phyloP scores from a whole-genome alignment of 2,797 vertebrate genomes.

The Delichon dasypus region DNA sequence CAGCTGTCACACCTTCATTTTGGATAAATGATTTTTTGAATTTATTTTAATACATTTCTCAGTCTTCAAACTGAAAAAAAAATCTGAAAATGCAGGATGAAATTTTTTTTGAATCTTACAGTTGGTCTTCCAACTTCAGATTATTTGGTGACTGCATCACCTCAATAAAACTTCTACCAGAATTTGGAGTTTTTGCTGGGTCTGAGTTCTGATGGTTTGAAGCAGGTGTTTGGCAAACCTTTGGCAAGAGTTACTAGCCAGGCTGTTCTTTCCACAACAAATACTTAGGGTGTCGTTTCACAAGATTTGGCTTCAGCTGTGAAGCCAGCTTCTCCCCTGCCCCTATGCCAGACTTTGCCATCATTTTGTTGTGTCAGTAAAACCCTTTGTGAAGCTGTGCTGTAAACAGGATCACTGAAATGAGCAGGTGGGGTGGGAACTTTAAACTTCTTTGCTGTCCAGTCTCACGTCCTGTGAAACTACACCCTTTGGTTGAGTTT shows the following conservation, averaged over 20 bases:
- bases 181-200: not conserved
- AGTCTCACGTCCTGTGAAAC: not conserved
- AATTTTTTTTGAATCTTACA: fast-evolving
- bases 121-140: not conserved
- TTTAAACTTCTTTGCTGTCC: slow-evolving; percentile 17
- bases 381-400: slow-evolving; percentile 11
- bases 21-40: not conserved
- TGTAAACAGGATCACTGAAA: slow-evolving; percentile 9
- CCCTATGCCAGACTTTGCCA: not conserved
- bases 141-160: not conserved
- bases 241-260: not conserved
- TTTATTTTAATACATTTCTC: not conserved
- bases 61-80: not conserved
- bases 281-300: not conserved
- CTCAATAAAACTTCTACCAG: not conserved
- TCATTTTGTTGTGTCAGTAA: slow-evolving; percentile 42
- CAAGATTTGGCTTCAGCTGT: not conserved
- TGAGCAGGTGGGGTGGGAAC: slow-evolving; percentile 17
- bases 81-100: not conserved
- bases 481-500: slow-evolving; percentile 35
- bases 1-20: not conserved
- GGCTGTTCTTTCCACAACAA: not conserved
- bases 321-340: not conserved
- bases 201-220: not conserved
- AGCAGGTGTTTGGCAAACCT: slow-evolving; percentile 1